phyloP scores from a whole-genome alignment of 1,140 invertebrate genomes.

The Reticulitermes speratus region DNA sequence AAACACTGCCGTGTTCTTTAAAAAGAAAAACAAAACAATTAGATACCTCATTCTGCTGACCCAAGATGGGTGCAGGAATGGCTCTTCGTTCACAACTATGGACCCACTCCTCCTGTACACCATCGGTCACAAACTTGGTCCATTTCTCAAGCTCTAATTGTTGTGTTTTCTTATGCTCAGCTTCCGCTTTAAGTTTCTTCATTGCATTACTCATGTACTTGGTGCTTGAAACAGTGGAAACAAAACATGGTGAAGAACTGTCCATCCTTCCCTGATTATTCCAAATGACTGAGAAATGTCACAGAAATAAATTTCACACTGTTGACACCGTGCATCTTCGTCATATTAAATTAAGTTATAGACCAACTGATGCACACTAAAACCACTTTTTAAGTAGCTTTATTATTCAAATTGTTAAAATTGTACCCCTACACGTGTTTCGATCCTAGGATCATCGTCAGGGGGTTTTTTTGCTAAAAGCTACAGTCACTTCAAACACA shows the following conservation, averaged over 20 bases:
- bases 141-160: constrained; percentile 52
- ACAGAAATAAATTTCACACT: too few species aligned
- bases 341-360: too few species aligned
- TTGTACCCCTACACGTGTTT: too few species aligned
- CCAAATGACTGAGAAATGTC: too few species aligned
- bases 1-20: too few species aligned
- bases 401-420: too few species aligned
- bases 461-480: too few species aligned
- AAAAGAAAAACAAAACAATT: background rate
- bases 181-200: constrained; percentile 51
- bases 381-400: too few species aligned
- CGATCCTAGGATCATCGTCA: too few species aligned
- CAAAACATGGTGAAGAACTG: background rate
- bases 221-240: constrained; percentile 49
- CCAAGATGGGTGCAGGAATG: constrained; percentile 44
- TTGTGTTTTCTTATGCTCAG: constrained; percentile 52
- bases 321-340: too few species aligned
- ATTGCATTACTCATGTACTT: constrained; percentile 69
- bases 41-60: constrained; percentile 43
- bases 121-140: constrained; percentile 44
- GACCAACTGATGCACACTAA: too few species aligned
- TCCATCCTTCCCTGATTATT: background rate
- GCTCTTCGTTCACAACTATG: constrained; percentile 37
- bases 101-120: constrained; percentile 30
- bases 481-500: too few species aligned